These are phyloP conservation scores for Dryadula phaetusa DNA, from an alignment of 2,888 invertebrate genomes.

Conservation along the genomic window DNA sequence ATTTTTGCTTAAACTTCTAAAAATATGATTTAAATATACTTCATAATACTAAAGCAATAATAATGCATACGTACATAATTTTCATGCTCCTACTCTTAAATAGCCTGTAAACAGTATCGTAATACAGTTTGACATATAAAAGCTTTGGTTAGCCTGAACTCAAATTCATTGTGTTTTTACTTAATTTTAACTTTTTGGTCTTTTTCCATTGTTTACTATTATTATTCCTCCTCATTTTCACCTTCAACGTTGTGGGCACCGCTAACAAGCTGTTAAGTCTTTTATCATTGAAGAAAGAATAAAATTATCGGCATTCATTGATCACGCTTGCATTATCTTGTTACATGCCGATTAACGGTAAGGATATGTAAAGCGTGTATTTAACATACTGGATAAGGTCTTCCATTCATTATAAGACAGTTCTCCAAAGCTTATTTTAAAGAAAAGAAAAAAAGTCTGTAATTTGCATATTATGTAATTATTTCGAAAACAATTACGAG, in stretches of 20 bases:
- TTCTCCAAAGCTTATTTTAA: conserved; percentile 39
- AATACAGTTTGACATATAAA: no score
- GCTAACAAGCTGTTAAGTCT: conserved; percentile 62
- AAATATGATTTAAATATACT: no score
- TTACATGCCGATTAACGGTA: conserved; percentile 47
- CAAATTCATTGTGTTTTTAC: neutral
- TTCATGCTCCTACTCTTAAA: no score
- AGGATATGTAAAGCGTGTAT: conserved; percentile 42
- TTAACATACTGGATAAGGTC: conserved; percentile 37
- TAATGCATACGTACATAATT: no score
- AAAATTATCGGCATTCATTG: conserved; percentile 44
- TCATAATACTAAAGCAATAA: no score
- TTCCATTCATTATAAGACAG: conserved; percentile 39
- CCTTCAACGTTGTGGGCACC: conserved; percentile 36
- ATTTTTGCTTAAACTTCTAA: no score
- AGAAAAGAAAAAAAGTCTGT: conserved; percentile 41
- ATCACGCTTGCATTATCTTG: conserved; percentile 48
- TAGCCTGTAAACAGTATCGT: no score
- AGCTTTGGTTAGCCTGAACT: no score
- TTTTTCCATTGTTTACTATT: neutral
- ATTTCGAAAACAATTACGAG: conserved; percentile 38
- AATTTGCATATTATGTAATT: conserved; percentile 41
- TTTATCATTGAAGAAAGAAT: conserved; percentile 51
- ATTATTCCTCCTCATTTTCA: neutral
- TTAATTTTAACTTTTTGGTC: neutral